Evolutionary conservation across 2,888 invertebrate species (phyloP).

Genomic region (Caenorhabditis imperialis): DNA sequence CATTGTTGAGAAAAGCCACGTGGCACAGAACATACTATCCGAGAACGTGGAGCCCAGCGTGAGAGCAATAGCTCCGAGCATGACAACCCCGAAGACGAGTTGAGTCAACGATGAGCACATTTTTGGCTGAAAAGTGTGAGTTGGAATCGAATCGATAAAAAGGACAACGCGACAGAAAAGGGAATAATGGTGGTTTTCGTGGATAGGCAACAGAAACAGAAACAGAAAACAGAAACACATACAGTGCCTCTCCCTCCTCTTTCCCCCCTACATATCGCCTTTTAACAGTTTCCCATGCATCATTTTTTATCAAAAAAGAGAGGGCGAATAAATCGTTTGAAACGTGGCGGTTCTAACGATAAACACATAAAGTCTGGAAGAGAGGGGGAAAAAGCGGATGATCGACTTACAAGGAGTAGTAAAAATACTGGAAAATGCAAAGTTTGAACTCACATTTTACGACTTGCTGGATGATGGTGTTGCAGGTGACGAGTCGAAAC

Average conservation of each 20-base stretch:
- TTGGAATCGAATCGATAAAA: neutral
- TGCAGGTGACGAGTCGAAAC: too few relatives aligned
- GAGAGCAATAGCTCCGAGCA: slow-evolving; percentile 51
- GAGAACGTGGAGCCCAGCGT: slow-evolving; percentile 42
- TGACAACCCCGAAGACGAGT: slow-evolving; percentile 47
- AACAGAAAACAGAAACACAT: slow-evolving; percentile 12
- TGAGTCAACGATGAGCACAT: slow-evolving; percentile 57
- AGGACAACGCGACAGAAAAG: neutral
- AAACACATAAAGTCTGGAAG: too few relatives aligned
- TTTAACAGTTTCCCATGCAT: slow-evolving; percentile 18
- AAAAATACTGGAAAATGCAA: too few relatives aligned
- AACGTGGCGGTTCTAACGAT: too few relatives aligned
- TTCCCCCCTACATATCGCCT: slow-evolving; percentile 11
- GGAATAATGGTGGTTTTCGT: too few relatives aligned
- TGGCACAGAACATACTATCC: slow-evolving; percentile 21
- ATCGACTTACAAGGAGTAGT: too few relatives aligned
- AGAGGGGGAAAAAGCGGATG: too few relatives aligned
- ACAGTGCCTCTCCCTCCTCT: neutral
- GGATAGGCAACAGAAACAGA: slow-evolving; percentile 7
- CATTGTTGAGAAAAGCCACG: neutral
- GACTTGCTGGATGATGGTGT: too few relatives aligned
- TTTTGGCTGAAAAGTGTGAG: slow-evolving; percentile 4
- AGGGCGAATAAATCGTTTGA: slow-evolving; percentile 1
- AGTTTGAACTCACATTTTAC: too few relatives aligned
- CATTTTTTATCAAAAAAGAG: slow-evolving; percentile 14